Evolutionary conservation across 2,113 vertebrate genomes (phyloP).

Genomic region (Pituophis catenifer): DNA sequence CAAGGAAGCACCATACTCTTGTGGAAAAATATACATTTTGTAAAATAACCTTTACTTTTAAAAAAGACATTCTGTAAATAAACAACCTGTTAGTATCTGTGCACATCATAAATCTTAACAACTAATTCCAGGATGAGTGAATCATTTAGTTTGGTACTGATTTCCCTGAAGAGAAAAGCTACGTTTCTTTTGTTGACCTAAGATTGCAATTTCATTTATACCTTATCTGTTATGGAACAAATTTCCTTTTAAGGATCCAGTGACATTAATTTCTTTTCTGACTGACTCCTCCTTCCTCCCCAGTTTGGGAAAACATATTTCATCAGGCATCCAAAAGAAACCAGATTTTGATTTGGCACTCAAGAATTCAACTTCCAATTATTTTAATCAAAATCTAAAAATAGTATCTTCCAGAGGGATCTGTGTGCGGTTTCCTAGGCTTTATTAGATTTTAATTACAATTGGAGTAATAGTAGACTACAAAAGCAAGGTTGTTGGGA

Average conservation of each 20-base stretch:
- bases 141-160: background rate
- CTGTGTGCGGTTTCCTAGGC: background rate
- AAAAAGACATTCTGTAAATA: background rate
- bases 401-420: background rate
- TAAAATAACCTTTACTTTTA: background rate
- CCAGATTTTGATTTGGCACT: background rate
- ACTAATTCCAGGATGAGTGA: background rate
- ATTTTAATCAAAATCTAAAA: slow-evolving; percentile 14
- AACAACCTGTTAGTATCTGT: background rate
- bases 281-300: slow-evolving; percentile 5
- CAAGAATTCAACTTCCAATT: slow-evolving; percentile 25
- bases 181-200: background rate
- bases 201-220: background rate
- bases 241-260: slow-evolving; percentile 31
- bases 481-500: rapidly evolving
- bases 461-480: background rate
- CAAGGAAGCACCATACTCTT: background rate
- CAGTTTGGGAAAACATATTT: background rate
- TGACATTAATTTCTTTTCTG: slow-evolving; percentile 37
- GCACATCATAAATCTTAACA: background rate
- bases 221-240: background rate
- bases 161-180: background rate
- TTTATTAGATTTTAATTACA: background rate
- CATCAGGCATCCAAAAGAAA: background rate
- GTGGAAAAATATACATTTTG: background rate